A percentile compares a stretch with the other conserved stretches of the same genome.
Conservation (phyloP, 2,888 invertebrate species). For the Theodoxus fluviatilis region DNA sequence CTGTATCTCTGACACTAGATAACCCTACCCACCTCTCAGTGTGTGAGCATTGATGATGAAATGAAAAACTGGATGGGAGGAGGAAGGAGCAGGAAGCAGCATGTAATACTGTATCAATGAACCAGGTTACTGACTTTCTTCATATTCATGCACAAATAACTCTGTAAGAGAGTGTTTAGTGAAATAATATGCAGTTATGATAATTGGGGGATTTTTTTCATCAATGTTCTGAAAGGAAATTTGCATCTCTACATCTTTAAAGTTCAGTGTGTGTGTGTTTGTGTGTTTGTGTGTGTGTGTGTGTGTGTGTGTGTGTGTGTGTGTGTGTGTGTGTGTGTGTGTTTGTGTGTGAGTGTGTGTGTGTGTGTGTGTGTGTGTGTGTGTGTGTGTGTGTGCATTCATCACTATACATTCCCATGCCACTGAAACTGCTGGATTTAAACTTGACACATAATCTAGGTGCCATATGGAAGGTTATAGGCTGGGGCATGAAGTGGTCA, state of each 20-base stretch:
- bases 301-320: conserved; percentile 2
- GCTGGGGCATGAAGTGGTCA: no score
- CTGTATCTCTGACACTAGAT: no score
- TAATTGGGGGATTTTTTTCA: not conserved
- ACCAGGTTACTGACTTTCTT: no score
- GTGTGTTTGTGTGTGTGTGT: not conserved
- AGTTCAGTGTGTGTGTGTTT: not conserved
- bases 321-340: not conserved
- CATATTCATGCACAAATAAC: conserved; percentile 56
- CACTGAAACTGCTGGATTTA: no score
- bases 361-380: not conserved
- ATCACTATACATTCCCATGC: no score
- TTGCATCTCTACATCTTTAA: not conserved
- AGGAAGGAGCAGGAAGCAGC: no score
- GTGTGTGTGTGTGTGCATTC: not conserved
- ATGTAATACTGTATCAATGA: no score
- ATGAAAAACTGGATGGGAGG: no score
- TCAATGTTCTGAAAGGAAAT: not conserved
- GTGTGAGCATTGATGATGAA: no score
- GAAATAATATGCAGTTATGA: not conserved
- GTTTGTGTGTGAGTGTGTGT: not conserved
- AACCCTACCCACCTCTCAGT: no score
- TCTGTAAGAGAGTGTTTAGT: conserved; percentile 20
- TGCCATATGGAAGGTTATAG: no score
- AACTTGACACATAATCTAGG: no score